These are phyloP conservation scores for Cossypha heuglini DNA, from an alignment of 2,797 vertebrate species.

Conservation along the genomic window DNA sequence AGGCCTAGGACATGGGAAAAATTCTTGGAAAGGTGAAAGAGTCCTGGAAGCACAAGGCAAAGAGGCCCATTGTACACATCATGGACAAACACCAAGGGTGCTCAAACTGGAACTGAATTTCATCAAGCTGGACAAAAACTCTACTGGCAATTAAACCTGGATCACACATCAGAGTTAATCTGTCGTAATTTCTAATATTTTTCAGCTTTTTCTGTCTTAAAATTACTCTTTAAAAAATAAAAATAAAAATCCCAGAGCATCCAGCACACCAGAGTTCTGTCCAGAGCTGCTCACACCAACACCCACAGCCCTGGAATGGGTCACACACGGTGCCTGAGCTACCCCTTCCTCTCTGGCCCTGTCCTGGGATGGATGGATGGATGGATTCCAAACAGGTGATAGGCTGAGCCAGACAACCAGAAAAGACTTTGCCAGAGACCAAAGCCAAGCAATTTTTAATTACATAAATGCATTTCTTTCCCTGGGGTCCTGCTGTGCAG, in stretches of 20 bases:
- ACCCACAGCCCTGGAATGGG: background rate
- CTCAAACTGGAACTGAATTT: background rate
- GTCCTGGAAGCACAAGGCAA: background rate
- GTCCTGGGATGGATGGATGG: background rate
- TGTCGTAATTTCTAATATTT: background rate
- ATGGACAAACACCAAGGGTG: fast-evolving
- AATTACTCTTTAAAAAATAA: background rate
- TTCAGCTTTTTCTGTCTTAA: background rate
- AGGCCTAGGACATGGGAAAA: background rate
- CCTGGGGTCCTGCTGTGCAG: background rate
- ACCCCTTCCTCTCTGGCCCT: background rate
- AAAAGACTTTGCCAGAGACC: background rate
- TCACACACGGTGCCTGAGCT: fast-evolving
- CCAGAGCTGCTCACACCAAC: background rate
- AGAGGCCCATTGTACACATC: background rate
- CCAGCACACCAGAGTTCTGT: background rate
- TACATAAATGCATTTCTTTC: background rate
- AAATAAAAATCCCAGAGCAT: background rate
- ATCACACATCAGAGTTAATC: background rate
- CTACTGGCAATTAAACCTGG: background rate
- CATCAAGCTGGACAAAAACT: background rate
- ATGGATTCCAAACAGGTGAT: background rate
- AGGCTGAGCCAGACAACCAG: background rate
- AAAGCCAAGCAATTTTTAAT: background rate
- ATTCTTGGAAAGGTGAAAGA: background rate